A percentile compares a stretch with the other conserved stretches of the same genome.
These are phyloP conservation scores for Tachypleus tridentatus DNA, from an alignment of 1,140 invertebrate genomes.

Conservation along the genomic window DNA sequence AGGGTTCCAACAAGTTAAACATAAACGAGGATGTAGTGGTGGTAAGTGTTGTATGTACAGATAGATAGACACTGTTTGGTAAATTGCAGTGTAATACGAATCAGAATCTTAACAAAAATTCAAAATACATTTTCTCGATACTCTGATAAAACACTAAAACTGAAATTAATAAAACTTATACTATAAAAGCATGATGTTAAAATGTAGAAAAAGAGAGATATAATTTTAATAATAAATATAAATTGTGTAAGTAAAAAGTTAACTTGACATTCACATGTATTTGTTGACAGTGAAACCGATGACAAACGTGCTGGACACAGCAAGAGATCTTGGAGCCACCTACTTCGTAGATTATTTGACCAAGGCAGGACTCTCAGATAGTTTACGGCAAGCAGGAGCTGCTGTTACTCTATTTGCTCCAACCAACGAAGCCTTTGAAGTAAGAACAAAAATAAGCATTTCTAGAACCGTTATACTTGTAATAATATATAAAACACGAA, in stretches of 20 bases:
- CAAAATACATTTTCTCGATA: background rate
- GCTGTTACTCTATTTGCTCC: slow-evolving; percentile 44
- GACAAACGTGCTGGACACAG: slow-evolving; percentile 39
- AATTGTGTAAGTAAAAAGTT: too few relatives aligned
- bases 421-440: slow-evolving; percentile 39
- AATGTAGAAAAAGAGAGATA: too few relatives aligned
- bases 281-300: slow-evolving; percentile 37
- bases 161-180: too few relatives aligned
- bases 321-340: slow-evolving; percentile 34
- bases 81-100: too few relatives aligned
- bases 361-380: slow-evolving; percentile 33
- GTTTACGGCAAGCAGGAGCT: slow-evolving; percentile 31
- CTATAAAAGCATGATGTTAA: too few relatives aligned
- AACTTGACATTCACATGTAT: too few relatives aligned
- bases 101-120: too few relatives aligned
- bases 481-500: too few relatives aligned
- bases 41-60: slow-evolving; percentile 29
- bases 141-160: too few relatives aligned
- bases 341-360: slow-evolving; percentile 36
- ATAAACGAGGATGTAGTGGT: slow-evolving; percentile 37
- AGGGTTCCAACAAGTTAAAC: slow-evolving; percentile 35
- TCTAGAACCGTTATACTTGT: too few relatives aligned
- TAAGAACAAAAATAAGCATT: slow-evolving; percentile 17
- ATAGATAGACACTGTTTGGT: too few relatives aligned
- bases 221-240: too few relatives aligned